Evolutionary conservation across 2,113 vertebrate species (phyloP), one percentile per base, ranked within the genome.

Genomic region (Daphoenositta chrysoptera): DNA sequence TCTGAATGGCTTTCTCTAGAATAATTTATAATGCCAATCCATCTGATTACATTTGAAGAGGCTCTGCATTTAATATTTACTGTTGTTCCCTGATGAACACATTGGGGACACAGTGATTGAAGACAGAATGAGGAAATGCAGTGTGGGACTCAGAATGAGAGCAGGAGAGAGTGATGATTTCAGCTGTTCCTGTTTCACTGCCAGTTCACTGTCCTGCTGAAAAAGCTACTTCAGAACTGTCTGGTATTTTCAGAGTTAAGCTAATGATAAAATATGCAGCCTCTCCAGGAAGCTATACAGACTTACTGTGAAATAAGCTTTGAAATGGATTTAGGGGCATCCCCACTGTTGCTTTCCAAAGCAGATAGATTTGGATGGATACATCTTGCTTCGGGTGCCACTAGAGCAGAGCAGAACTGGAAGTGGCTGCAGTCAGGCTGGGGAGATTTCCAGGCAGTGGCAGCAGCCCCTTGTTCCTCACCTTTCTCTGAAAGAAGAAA

Each of bases 11-110:
- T 39, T 53, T 66, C 53, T 82, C 33, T 64, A 60, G 60, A 64
- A 81, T 75, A 9, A 18, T 66, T 87, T 85, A 39, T 84, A 89
- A 51, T 68, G 28, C 13, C 24, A 40, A 47, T 18, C 66, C 17
- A 18, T 77, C 51, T 90, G 47, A 35, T 88, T 91, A n/a, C 39
- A 7, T 94, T 85, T 89, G 73, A 93, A 94, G 66, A 54, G 28
- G 9, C 8, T 30, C 33, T 50, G 40, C 5, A 14, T 80, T 77
- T 91, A 69, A 69, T 69, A 57, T 10, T 76, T 58, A 61, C 13
- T 56, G 9, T 42, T 80, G 60, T 39, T 85, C 19, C 14, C 53
- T 64, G 51, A 20, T 91, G 78, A 72, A 27, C 20, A 3, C 1
- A 0, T 1, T 39, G 33, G 61, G n/a, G 35, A 72, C 0, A 58